Evolutionary conservation across 1,140 invertebrate species (phyloP), one percentile per base, ranked within the genome.

Genomic region (Temnothorax curvispinosus): DNA sequence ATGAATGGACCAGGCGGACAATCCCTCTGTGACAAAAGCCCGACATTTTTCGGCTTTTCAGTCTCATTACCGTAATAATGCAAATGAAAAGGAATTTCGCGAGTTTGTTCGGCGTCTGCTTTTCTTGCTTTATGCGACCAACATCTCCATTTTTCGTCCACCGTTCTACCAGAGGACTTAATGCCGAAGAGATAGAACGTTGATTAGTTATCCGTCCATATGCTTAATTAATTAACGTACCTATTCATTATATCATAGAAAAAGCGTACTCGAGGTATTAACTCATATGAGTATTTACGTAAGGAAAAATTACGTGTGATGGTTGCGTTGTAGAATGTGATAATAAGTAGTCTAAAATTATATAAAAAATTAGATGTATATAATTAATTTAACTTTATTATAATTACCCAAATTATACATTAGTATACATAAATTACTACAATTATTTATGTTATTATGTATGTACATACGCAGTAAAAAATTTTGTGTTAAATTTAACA

Each of bases 41-140:
- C 91, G 91, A 92, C 92, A 93, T 94, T 94, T 94, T 93, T 93
- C 92, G 91, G 92, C 93, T 93, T 94, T 93, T 93, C 94, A 94
- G 94, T 94, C 92, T 94, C 94, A 94, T 95, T 95, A 94, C 92
- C 91, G 93, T 95, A 94, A 94, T 95, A 94, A 95, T 94, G 93
- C 92, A 93, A 94, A 94, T 95, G 92, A 94, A 94, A 95, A 93
- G 92, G 91, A 94, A 94, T 94, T 94, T 92, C 90, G 88, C 56
- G 90, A 90, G 93, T 93, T 93, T 92, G 92, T 94, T 93, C 92
- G 92, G 90, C 91, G 88, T 76, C 90, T 92, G 91, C 93, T 91
- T 93, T 93, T 60, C 69, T 75, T 93, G 93, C 93, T 93, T 93
- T 93, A 93, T 92, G 91, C 91, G 90, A 77, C 11, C 58, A 32